Conservation (phyloP, 2,888 invertebrate genomes). For the Cabera pusaria region DNA sequence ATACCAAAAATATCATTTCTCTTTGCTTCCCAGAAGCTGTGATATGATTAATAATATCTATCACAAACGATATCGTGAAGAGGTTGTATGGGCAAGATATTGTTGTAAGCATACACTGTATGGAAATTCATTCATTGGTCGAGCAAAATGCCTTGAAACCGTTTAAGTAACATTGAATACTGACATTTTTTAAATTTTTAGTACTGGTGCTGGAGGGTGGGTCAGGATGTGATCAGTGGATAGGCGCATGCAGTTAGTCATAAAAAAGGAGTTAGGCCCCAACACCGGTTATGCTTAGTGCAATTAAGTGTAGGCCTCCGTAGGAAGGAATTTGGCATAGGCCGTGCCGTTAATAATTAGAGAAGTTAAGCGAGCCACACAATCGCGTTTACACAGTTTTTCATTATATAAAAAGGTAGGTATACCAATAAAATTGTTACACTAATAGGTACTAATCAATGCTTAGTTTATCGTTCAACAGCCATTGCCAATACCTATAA, state of each 20-base stretch:
- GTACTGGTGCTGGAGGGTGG: slow-evolving; percentile 55
- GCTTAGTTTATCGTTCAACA: too few species aligned
- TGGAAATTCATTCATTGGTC: slow-evolving; percentile 16
- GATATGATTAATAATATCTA: slow-evolving; percentile 72
- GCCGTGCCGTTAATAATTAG: slow-evolving; percentile 58
- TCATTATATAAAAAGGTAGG: too few species aligned
- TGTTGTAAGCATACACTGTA: slow-evolving; percentile 16
- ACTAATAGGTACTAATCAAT: too few species aligned
- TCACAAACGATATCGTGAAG: slow-evolving; percentile 50
- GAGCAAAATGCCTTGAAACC: slow-evolving; percentile 15
- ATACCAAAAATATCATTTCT: slow-evolving; percentile 75
- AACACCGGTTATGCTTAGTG: slow-evolving; percentile 41
- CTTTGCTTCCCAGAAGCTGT: slow-evolving; percentile 64
- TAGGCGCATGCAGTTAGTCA: slow-evolving; percentile 65
- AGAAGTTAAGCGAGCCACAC: slow-evolving; percentile 52
- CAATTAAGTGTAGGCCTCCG: slow-evolving; percentile 36
- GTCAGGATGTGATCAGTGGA: slow-evolving; percentile 53
- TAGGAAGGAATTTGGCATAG: slow-evolving; percentile 45
- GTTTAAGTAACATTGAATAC: too few species aligned
- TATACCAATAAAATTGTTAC: too few species aligned
- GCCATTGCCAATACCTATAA: too few species aligned
- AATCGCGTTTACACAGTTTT: too few species aligned
- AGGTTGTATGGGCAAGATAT: slow-evolving; percentile 19
- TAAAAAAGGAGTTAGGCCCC: slow-evolving; percentile 48
- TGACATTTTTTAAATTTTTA: too few species aligned